Conservation (phyloP, 2,888 invertebrate species). For the Melipona beecheii region DNA sequence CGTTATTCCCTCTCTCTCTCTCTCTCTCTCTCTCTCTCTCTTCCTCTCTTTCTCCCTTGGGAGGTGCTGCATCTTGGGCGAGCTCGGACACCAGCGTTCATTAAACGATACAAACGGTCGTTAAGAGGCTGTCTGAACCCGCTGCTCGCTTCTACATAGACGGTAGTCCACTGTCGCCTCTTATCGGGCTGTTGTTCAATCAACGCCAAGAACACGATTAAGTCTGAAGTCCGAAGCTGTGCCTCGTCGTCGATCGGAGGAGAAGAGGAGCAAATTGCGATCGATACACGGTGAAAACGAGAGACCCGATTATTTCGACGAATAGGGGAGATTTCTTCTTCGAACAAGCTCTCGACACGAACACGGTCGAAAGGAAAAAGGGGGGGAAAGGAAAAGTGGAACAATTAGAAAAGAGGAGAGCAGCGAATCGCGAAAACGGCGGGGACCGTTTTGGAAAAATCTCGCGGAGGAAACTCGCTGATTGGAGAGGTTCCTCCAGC, state of each 20-base stretch:
- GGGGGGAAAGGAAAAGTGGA: not conserved
- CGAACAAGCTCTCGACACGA: not conserved
- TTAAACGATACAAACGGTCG: constrained; percentile 71
- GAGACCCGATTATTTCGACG: constrained; percentile 1
- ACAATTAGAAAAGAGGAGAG: not conserved
- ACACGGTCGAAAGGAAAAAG: not conserved
- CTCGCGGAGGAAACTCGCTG: constrained; percentile 16
- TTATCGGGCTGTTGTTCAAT: constrained; percentile 32
- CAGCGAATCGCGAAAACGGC: constrained; percentile 10
- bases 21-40: not conserved
- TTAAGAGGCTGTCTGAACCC: constrained; percentile 59
- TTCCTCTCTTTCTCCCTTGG: not conserved
- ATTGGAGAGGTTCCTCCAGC: constrained; percentile 20
- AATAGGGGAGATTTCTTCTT: constrained; percentile 37
- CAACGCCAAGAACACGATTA: constrained; percentile 13
- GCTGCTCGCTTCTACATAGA: constrained; percentile 23
- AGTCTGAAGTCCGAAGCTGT: not conserved
- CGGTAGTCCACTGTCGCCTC: not conserved
- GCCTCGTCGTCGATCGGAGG: not conserved
- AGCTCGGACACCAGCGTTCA: constrained; percentile 53
- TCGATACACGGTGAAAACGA: constrained; percentile 13
- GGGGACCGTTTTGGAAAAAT: not conserved
- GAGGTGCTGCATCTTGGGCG: constrained; percentile 17
- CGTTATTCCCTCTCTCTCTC: not conserved
- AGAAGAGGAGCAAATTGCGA: constrained; percentile 12